Percentiles rank a stretch among this genome's conserved stretches.
phyloP scores from a whole-genome alignment of 2,113 vertebrate genomes.

The Saiga tatarica region DNA sequence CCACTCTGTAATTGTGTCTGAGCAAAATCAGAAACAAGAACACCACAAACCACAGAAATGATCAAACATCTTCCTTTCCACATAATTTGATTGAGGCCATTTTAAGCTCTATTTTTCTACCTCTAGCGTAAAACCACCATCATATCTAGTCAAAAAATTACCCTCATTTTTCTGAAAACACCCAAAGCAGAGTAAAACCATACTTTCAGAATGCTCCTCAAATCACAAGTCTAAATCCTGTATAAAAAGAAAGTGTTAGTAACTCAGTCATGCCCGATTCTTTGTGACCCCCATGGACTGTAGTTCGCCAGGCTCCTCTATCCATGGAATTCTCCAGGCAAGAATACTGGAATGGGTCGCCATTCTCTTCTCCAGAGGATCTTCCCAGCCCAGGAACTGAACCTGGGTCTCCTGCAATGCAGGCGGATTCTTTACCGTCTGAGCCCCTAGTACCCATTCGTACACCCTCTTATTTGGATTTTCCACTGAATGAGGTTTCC shows the following conservation, averaged over 20 bases:
- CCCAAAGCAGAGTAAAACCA: not conserved
- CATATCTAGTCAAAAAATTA: not conserved
- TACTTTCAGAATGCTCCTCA: not conserved
- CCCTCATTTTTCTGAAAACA: not conserved
- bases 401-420: not conserved
- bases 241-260: not conserved
- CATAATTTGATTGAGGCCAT: not conserved
- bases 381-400: not conserved
- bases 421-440: not conserved
- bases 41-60: not conserved
- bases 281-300: not conserved
- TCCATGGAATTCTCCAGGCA: not conserved
- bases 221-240: not conserved
- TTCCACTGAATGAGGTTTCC: not conserved
- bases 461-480: not conserved
- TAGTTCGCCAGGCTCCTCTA: not conserved
- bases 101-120: not conserved
- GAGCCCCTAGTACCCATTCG: not conserved
- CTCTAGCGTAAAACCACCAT: not conserved
- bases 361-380: not conserved
- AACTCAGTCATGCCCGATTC: not conserved
- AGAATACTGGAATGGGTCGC: not conserved
- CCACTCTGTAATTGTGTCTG: not conserved
- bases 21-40: not conserved
- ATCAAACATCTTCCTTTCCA: not conserved